These are phyloP conservation scores for Mesocentrotus franciscanus DNA, from an alignment of 53 echinoderm and acorn worm genomes.

Conservation along the genomic window DNA sequence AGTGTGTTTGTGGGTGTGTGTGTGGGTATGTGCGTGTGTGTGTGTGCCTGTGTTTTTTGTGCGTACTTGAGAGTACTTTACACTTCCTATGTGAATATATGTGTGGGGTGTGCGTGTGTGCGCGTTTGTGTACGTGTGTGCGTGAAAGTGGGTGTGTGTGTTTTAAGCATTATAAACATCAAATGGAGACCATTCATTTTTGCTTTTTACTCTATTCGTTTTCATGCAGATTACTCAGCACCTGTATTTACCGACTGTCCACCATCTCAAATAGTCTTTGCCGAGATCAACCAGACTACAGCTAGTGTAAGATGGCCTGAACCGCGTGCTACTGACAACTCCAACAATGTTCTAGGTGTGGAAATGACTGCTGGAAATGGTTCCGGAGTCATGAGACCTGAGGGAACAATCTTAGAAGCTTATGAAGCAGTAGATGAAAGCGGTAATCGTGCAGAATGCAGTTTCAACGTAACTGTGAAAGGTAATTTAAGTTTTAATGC, in stretches of 20 bases:
- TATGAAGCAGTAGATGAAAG: constrained; percentile 67
- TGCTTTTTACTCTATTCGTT: neutral
- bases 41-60: no score
- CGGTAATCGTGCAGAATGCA: constrained; percentile 50
- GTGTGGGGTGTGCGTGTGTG: no score
- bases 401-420: constrained; percentile 50
- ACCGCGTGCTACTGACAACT: constrained; percentile 71
- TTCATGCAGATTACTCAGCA: constrained; percentile 61
- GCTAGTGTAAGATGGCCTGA: constrained; percentile 55
- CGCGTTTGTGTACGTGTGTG: no score
- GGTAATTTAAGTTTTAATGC: constrained; percentile 45
- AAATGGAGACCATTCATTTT: no score
- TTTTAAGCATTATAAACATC: no score
- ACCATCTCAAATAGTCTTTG: neutral
- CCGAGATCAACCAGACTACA: constrained; percentile 54
- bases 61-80: no score
- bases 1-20: no score
- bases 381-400: constrained; percentile 32
- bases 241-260: constrained; percentile 70
- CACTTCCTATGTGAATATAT: no score
- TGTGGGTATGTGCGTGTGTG: no score
- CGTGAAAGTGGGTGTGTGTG: no score
- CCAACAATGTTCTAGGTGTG: neutral
- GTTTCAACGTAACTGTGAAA: constrained; percentile 58
- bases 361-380: constrained; percentile 34